Evolutionary conservation across 2,888 invertebrate species (phyloP), one percentile per base, ranked within the genome.

Genomic region (Holacanthella duospinosa): DNA sequence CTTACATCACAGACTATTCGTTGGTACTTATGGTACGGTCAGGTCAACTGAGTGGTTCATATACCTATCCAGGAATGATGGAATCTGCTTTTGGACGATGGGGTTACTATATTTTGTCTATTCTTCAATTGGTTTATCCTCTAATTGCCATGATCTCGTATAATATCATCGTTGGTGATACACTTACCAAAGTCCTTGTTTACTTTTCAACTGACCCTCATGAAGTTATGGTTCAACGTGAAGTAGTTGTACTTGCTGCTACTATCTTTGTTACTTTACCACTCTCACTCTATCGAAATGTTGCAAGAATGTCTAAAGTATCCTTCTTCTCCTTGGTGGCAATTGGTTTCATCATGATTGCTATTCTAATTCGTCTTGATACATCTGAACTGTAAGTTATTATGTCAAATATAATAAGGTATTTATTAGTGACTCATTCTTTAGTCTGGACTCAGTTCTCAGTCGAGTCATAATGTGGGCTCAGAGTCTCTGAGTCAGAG

Each of bases 111-210:
- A 78, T 89, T 43, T 80, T 89, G 24, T 86, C 88, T 1, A 77
- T 84, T 43, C 79, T 89, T 65, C 90, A 90, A 77, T 89, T 89
- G 75, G 81, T 87, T 74, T 90, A 90, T 78, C 90, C 90, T 1
- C 86, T 89, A 75, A 84, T 89, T 74, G 89, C 89, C 9, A 89
- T 90, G 89, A 86, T 89, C 64, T 89, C 89, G 63, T 90, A 90
- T 77, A 90, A 90, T 77, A 86, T 90, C 24, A 89, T 89, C 25
- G 89, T 90, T 29, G 90, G 89, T 25, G 90, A 91, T 75, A 90
- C 89, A 0, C 82, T 89, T 54, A 89, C 89, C 21, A 89, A 89
- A 21, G 87, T 90, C 25, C 79, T 89, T 62, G 81, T 85, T n/a
- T 80, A 88, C 66, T 80, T 89, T 59, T 83, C 86, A 19, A 82